A percentile compares a stretch with the other conserved stretches of the same genome.
phyloP scores from a whole-genome alignment of 2,888 invertebrate genomes.

The Tetranychus truncatus region DNA sequence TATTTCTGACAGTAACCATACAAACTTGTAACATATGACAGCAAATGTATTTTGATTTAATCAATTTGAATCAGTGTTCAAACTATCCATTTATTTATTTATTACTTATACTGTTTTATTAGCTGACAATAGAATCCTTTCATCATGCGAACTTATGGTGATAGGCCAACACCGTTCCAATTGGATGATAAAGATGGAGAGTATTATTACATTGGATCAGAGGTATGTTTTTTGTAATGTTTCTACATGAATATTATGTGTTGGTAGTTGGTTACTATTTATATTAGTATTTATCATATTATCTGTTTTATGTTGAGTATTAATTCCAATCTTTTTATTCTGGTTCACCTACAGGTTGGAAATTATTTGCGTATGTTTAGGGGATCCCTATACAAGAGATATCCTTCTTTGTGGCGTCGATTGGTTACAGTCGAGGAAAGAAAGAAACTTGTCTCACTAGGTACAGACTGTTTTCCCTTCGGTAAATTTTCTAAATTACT shows the following conservation, averaged over 20 bases:
- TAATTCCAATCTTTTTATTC: not conserved
- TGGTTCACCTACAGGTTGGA: constrained; percentile 49
- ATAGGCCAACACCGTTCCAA: constrained; percentile 90
- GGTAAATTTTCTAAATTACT: too few species aligned
- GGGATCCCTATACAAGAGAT: constrained; percentile 92
- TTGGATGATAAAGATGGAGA: constrained; percentile 87
- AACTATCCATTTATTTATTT: too few species aligned
- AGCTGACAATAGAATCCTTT: too few species aligned
- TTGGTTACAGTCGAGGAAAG: constrained; percentile 57
- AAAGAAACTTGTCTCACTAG: not conserved
- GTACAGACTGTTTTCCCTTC: not conserved
- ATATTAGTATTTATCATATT: not conserved
- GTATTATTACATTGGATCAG: constrained; percentile 81
- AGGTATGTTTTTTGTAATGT: too few species aligned
- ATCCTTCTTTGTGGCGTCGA: constrained; percentile 88
- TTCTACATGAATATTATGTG: too few species aligned
- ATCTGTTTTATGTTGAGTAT: constrained; percentile 11
- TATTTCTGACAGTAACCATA: too few species aligned
- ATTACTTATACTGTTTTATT: too few species aligned
- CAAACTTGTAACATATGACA: too few species aligned
- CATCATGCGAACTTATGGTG: constrained; percentile 68
- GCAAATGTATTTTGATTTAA: too few species aligned
- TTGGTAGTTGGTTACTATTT: not conserved
- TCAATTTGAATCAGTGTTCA: too few species aligned
- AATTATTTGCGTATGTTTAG: constrained; percentile 90